phyloP scores from a whole-genome alignment of 1,140 invertebrate species.

The Leptinotarsa undecemlineata region DNA sequence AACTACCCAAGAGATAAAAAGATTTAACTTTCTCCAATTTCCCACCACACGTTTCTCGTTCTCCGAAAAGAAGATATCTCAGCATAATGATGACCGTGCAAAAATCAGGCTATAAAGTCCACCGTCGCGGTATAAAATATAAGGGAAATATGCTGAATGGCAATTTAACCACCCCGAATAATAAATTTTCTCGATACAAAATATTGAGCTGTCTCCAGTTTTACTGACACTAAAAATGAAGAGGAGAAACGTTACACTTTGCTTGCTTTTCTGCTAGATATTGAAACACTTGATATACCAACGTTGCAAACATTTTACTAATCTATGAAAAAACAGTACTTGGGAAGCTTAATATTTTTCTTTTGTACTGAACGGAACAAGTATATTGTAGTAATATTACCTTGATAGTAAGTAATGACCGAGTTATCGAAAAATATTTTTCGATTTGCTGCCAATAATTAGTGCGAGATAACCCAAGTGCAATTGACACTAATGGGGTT shows the following conservation, averaged over 20 bases:
- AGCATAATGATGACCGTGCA: constrained; percentile 36
- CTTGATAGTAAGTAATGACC: too few species aligned
- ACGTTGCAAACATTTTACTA: not conserved
- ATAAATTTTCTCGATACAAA: constrained; percentile 41
- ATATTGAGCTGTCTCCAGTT: constrained; percentile 17
- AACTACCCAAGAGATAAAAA: not conserved
- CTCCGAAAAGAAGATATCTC: constrained; percentile 34
- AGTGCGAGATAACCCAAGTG: too few species aligned
- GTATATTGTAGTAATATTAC: too few species aligned
- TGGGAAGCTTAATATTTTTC: too few species aligned
- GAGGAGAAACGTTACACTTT: constrained; percentile 4
- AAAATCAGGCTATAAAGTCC: constrained; percentile 35
- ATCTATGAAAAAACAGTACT: too few species aligned
- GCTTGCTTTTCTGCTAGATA: not conserved
- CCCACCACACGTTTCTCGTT: not conserved
- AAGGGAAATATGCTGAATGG: constrained; percentile 41
- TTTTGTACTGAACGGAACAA: too few species aligned
- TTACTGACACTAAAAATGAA: constrained; percentile 25
- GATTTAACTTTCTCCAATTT: not conserved
- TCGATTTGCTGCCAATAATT: too few species aligned
- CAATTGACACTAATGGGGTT: too few species aligned
- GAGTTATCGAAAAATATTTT: too few species aligned
- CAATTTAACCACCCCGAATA: constrained; percentile 35
- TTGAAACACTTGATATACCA: constrained; percentile 3
- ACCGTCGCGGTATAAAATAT: constrained; percentile 29